Conservation (phyloP, 2,888 invertebrate genomes). For the Euphydryas editha region DNA sequence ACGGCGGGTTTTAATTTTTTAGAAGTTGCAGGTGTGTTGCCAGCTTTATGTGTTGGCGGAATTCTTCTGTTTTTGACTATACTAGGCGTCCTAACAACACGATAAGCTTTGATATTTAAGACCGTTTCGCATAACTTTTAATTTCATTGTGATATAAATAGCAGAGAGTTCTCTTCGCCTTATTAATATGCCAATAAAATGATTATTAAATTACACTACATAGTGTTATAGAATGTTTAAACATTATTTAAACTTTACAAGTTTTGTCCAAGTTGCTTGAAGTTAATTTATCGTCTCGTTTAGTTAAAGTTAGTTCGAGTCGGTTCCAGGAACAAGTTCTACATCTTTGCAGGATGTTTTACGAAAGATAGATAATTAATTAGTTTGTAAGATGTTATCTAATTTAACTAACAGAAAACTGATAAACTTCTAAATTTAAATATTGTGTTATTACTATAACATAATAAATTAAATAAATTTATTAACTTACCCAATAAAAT, state of each 20-base stretch:
- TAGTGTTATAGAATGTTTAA: background rate
- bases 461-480: background rate
- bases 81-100: too few species aligned
- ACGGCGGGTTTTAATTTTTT: too few species aligned
- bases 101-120: too few species aligned
- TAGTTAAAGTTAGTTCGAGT: background rate
- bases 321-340: background rate
- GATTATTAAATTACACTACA: background rate
- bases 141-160: too few species aligned
- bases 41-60: too few species aligned
- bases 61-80: too few species aligned
- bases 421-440: background rate
- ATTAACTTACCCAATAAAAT: too few species aligned
- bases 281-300: slow-evolving; percentile 1
- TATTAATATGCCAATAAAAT: too few species aligned
- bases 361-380: background rate
- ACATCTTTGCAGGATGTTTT: background rate
- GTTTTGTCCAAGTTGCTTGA: background rate
- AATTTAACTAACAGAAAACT: background rate
- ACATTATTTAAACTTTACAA: background rate
- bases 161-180: too few species aligned
- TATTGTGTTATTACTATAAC: background rate
- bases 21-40: too few species aligned
- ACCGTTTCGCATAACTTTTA: too few species aligned
- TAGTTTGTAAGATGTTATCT: background rate